Base-by-base conservation (phyloP, 37 sponge, comb jelly and placozoan genomes). In the Agelas oroides region DNA sequence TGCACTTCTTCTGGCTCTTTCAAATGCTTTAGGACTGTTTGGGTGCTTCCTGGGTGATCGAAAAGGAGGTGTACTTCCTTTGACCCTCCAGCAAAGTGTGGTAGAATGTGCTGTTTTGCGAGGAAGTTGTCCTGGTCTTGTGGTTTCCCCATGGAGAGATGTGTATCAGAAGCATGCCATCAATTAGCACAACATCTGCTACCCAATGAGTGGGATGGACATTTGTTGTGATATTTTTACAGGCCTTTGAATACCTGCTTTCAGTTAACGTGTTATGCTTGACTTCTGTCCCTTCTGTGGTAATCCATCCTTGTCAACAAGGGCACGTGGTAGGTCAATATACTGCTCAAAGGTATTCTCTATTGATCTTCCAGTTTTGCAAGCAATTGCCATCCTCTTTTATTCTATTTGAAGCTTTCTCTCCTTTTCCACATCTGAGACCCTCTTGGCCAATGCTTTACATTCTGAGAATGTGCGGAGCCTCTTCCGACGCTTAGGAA, bases 21-120 rank as follows among this genome's bases (percentile, higher is more conserved):
- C 59, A 75, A 75, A 56, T 14, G 16, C 11, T 32, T 75, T 75
- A 11, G 76, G 76, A 23, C 31, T 75, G 59, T 25, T 56, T 15
- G 25, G 25, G 6, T 18, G 32, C 28, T 28, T 8, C 59, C 59
- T 52, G 73, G 73, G 16, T 33, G 14, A 41, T 71, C 73, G n/a
- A 71, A 71, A 18, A 71, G 16, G 12, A 71, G 14, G n/a, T 71
- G 73, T 15, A 71, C 73, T 39, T 34, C 40, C 41, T 14, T 34
- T n/a, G 53, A 16, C 15, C 73, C 73, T 39, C 18, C 17, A 12
- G 13, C 34, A n/a, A 40, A 71, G 15, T 39, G 53, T 14, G 73
- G 15, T n/a, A 24, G 14, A 16, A 71, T 71, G 52, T 18, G n/a
- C 15, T 41, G 38, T 19, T 30, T 14, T 19, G 34, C 25, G 36